A percentile compares a stretch with the other conserved stretches of the same genome.
phyloP scores from a whole-genome alignment of 2,888 invertebrate species.

The Unio delphinus region DNA sequence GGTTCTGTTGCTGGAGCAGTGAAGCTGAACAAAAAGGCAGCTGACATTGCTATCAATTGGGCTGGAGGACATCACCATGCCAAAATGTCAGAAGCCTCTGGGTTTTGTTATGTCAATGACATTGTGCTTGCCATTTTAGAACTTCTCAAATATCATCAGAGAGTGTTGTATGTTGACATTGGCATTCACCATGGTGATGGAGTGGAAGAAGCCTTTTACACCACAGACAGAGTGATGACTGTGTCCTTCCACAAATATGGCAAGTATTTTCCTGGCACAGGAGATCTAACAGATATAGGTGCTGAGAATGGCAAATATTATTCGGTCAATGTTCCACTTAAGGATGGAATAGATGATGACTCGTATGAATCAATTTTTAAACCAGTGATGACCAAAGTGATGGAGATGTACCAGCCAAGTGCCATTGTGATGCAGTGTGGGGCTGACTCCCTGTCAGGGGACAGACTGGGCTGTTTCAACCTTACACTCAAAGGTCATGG shows the following conservation, averaged over 20 bases:
- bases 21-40: constrained; percentile 96
- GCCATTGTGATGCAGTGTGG: constrained; percentile 99
- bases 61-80: constrained; percentile 99
- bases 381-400: constrained; percentile 79
- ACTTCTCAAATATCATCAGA: constrained; percentile 94
- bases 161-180: constrained; percentile 98
- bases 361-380: no score
- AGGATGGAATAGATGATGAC: no score
- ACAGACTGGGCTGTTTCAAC: constrained; percentile 98
- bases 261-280: constrained; percentile 98
- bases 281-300: constrained; percentile 79
- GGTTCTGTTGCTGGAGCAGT: constrained; percentile 97
- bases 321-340: constrained; percentile 85
- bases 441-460: constrained; percentile 97
- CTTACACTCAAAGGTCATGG: constrained; percentile 97
- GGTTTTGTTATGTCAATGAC: constrained; percentile 99
- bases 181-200: constrained; percentile 99
- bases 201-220: constrained; percentile 98
- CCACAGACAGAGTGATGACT: constrained; percentile 99
- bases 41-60: constrained; percentile 99
- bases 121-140: constrained; percentile 98
- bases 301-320: constrained; percentile 92
- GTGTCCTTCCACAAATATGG: constrained; percentile 99
- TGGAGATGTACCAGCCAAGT: constrained; percentile 99
- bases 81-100: constrained; percentile 98